Conservation (phyloP, 2,113 vertebrate genomes). For the Crotalus helleri region DNA sequence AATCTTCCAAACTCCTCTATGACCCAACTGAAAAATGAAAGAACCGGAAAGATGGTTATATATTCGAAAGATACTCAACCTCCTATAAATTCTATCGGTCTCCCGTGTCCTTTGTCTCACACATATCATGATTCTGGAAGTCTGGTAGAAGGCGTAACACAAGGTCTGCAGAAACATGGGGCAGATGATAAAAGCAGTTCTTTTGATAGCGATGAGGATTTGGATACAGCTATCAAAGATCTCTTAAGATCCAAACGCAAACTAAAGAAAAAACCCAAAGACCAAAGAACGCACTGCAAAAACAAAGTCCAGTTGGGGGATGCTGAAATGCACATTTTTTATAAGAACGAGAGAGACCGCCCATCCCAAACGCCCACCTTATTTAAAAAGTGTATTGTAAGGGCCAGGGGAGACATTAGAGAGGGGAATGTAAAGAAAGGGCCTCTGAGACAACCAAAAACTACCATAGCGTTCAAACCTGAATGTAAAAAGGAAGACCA, state of each 20-base stretch:
- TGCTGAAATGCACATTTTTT: constrained; percentile 48
- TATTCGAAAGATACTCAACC: not conserved
- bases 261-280: constrained; percentile 78
- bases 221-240: constrained; percentile 91
- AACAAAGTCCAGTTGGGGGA: constrained; percentile 71
- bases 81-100: not conserved
- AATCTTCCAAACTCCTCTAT: not conserved
- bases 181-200: constrained; percentile 92
- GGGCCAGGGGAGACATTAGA: constrained; percentile 41
- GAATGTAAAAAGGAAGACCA: constrained; percentile 37
- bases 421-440: constrained; percentile 35
- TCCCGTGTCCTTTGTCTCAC: not conserved
- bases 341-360: constrained; percentile 33
- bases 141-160: not conserved
- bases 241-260: constrained; percentile 87
- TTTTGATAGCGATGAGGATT: constrained; percentile 92
- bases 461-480: not conserved
- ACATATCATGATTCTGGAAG: not conserved
- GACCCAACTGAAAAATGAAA: constrained; percentile 19
- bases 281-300: constrained; percentile 70
- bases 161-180: constrained; percentile 36
- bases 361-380: constrained; percentile 40
- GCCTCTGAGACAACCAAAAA: constrained; percentile 32
- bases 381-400: constrained; percentile 68
- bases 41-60: not conserved